Conservation (phyloP, 2,888 invertebrate genomes). For the Lottia gigantea region DNA sequence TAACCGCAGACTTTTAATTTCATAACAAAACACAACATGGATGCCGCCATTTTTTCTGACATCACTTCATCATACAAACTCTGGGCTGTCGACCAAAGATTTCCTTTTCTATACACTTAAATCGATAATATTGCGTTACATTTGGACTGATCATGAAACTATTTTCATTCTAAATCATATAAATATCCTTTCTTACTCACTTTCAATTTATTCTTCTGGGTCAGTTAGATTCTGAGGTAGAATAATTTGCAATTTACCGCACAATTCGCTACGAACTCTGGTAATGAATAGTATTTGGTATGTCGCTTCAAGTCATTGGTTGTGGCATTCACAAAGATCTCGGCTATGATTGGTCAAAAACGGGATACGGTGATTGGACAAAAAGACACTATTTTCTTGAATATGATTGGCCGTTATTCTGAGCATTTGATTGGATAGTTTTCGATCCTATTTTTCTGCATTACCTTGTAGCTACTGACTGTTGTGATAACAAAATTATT, state of each 20-base stretch:
- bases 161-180: no score
- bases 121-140: no score
- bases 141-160: no score
- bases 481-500: no score
- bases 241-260: conserved; percentile 40
- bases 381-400: neutral
- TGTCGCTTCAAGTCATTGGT: conserved; percentile 29
- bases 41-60: no score
- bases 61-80: no score
- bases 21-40: no score
- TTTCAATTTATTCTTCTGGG: conserved; percentile 7
- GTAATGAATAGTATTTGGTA: conserved; percentile 35
- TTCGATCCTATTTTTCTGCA: conserved; percentile 15
- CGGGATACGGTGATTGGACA: neutral
- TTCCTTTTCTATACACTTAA: no score
- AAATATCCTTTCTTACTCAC: neutral
- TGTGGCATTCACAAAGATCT: conserved; percentile 16
- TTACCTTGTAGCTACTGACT: no score
- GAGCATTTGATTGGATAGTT: conserved; percentile 20
- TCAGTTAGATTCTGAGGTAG: conserved; percentile 15
- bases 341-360: conserved; percentile 27
- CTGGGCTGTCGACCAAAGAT: no score
- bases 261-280: conserved; percentile 39
- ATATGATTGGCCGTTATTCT: conserved; percentile 19
- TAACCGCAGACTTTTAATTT: no score